These are phyloP conservation scores for Archivesica marissinica DNA, from an alignment of 1,140 invertebrate genomes.

Conservation along the genomic window DNA sequence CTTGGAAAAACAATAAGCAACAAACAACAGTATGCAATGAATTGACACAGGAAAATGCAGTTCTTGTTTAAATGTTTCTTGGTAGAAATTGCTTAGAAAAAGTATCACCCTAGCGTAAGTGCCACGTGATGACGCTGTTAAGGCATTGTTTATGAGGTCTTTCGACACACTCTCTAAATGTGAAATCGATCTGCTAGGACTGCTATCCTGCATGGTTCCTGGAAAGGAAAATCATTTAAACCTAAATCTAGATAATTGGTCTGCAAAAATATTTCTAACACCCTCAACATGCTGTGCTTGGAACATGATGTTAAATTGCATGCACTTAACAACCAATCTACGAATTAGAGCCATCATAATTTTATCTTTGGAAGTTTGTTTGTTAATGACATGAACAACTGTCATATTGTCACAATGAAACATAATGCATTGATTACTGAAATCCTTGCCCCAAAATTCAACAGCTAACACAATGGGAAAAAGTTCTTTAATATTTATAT, in stretches of 20 bases:
- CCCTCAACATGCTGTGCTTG: constrained; percentile 57
- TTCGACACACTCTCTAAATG: background rate
- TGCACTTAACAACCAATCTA: constrained; percentile 15
- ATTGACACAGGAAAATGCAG: background rate
- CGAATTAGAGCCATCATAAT: constrained; percentile 53
- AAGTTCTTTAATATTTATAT: constrained; percentile 23
- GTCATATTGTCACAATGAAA: constrained; percentile 57
- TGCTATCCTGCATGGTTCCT: constrained; percentile 30
- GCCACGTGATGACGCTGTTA: background rate
- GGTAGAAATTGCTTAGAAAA: background rate
- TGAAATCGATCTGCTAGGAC: no score
- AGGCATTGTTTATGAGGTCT: background rate
- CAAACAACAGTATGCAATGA: background rate
- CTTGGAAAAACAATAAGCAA: constrained; percentile 1
- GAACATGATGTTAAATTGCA: constrained; percentile 56
- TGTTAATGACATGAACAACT: constrained; percentile 60
- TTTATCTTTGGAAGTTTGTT: constrained; percentile 32
- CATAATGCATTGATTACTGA: constrained; percentile 26
- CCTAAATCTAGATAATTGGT: constrained; percentile 18
- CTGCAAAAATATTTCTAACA: background rate
- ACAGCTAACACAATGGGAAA: constrained; percentile 40
- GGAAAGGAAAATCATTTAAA: no score
- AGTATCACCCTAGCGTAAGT: constrained; percentile 30
- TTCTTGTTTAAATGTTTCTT: background rate
- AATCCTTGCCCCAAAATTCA: background rate